A percentile compares a stretch with the other conserved stretches of the same genome.
Evolutionary conservation across 2,113 vertebrate species (phyloP).

Genomic region (Oryzias woworae): DNA sequence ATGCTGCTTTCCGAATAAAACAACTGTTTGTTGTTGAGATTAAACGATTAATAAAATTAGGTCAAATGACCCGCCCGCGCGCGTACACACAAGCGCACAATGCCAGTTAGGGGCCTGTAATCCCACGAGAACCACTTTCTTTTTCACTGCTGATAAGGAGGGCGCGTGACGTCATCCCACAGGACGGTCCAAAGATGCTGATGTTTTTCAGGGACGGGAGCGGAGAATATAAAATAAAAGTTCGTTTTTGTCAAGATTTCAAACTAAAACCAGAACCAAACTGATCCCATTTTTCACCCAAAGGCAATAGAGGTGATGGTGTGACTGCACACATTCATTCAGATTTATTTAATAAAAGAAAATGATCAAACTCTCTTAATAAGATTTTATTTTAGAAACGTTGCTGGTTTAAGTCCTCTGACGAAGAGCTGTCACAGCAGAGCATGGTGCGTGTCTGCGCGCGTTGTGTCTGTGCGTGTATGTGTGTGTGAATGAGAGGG

Average conservation of each 20-base stretch:
- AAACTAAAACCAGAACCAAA: no score
- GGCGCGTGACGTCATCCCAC: constrained; percentile 47
- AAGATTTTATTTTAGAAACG: neutral
- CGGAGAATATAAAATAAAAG: neutral
- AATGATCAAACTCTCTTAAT: no score
- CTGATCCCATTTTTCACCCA: no score
- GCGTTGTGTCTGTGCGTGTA: constrained; percentile 12
- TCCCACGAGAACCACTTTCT: constrained; percentile 68
- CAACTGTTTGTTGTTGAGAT: constrained; percentile 46
- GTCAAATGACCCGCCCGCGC: constrained; percentile 55
- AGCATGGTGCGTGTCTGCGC: constrained; percentile 26
- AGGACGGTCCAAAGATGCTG: neutral
- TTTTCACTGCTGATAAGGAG: constrained; percentile 52
- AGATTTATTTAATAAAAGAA: no score
- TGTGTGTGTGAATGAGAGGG: constrained; percentile 20
- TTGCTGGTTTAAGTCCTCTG: neutral
- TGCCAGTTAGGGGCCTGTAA: constrained; percentile 45
- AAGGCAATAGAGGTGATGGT: no score
- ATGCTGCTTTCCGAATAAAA: no score
- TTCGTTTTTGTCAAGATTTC: neutral
- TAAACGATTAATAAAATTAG: constrained; percentile 54
- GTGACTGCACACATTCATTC: no score
- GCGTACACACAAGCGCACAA: constrained; percentile 39
- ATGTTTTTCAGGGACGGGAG: neutral
- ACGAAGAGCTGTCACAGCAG: constrained; percentile 47